Evolutionary conservation across 2,113 vertebrate species (phyloP), one percentile per base, ranked within the genome.

Genomic region (Oryzias celebensis): DNA sequence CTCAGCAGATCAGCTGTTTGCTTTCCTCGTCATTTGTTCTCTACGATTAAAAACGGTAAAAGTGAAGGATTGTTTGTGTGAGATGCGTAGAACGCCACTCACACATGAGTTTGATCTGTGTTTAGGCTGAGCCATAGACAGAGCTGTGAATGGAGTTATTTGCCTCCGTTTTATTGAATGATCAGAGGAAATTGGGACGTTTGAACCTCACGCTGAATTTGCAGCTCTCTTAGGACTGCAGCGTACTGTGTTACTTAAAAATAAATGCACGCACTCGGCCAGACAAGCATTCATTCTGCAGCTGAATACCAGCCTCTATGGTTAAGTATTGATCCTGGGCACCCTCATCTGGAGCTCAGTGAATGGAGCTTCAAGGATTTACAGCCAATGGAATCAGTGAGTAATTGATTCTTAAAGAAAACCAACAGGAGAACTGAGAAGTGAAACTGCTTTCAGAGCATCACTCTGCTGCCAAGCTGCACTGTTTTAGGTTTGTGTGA

Each of bases 391-490:
- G 53, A 68, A 77, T 64, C 1, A 54, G 67, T 63, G 64, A 57
- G 71, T 86, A 83, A 85, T 78, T 74, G 82, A 85, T 81, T 85
- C 80, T 76, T 83, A 71, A 71, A 77, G 36, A 73, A 80, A 72
- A 60, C 65, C 59, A 65, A 62, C 64, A 83, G 49, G 63, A 73
- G 56, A 71, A 48, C 55, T 15, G 61, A 62, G 64, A 75, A 76
- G 78, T 80, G 78, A 67, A 75, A 80, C 68, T 41, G 16, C 62
- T 84, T 58, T 83, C 61, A 75, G 66, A 15, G n/a, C 15, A 22
- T 46, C 24, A 24, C 56, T 60, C 61, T 59, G 63, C 55, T 49
- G 47, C 59, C 14, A 51, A 63, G 63, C 70, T 60, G 46, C 41
- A 63, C 24, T 28, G 47, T 48, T 57, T 66, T 45, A 47, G 41